Base-by-base conservation (phyloP, 2,797 vertebrate species). In the Aulostomus chinensis region DNA sequence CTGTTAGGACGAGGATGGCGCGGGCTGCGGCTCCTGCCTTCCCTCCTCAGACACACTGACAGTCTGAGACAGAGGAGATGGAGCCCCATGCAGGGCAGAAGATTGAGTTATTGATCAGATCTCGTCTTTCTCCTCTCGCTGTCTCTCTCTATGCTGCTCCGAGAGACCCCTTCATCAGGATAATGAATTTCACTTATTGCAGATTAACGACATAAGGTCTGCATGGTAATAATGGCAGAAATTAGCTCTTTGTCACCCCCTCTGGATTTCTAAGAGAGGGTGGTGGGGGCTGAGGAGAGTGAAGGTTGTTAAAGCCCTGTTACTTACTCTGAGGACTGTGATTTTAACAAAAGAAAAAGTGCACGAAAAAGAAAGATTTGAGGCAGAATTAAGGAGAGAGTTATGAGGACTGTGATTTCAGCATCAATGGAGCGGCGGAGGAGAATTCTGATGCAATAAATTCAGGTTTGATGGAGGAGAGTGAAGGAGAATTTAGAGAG, bases 141-240 rank as follows among this genome's bases (percentile, higher is more conserved):
- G 47, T 74, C 74, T 78, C 62, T 75, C 65, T 68, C 73, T 64
- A 73, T 39, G 50, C 68, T 77, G 68, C 79, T 84, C 74, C 28
- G 1, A 74, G 60, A 81, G 83, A 86, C 72, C 77, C 75, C 73
- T 74, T 86, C 81, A 86, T 83, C 74, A 76, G 78, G 70, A 75
- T 88, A 89, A 88, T 88, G 83, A 88, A 85, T 88, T 89, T 85
- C 77, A 84, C 81, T 89, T 84, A 89, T 86, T 88, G 74, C 76
- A 85, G 74, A 87, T 87, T 84, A 88, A 85, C 81, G 43, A 58
- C 67, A 76, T 82, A 81, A 57, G 83, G 77, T 75, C 76, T 75
- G 76, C 78, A 78, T 83, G 77, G 70, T 83, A 85, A 85, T 88
- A 86, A 80, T 81, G 68, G 73, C 59, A 75, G 76, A 79, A 84